These are phyloP conservation scores for Ptychodera flava DNA, from an alignment of 35 echinoderm and acorn worm species.

Conservation along the genomic window DNA sequence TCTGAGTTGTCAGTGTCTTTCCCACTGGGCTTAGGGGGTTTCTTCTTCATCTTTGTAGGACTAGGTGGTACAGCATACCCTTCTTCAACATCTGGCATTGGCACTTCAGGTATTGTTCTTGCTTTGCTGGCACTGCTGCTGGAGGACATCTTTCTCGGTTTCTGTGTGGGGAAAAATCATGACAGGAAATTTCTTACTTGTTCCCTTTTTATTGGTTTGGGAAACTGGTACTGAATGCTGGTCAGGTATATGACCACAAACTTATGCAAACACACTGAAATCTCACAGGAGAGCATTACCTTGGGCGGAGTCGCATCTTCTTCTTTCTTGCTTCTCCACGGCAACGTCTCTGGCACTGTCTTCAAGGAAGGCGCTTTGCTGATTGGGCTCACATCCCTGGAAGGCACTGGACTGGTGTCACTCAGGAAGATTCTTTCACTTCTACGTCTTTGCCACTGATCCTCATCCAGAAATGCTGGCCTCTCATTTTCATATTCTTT, in stretches of 20 bases:
- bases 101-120: background rate
- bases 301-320: background rate
- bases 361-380: slow-evolving; percentile 9
- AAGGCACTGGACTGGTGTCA: slow-evolving; percentile 81
- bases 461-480: slow-evolving; percentile 47
- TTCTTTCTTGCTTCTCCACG: background rate
- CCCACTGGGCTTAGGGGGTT: background rate
- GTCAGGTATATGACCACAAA: too few species aligned
- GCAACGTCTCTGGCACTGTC: background rate
- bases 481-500: background rate
- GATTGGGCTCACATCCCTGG: slow-evolving; percentile 78
- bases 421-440: slow-evolving; percentile 97
- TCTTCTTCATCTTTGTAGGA: background rate
- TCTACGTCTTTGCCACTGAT: slow-evolving; percentile 64
- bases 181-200: too few species aligned
- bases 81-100: background rate
- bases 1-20: background rate
- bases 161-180: background rate
- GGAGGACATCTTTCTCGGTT: background rate
- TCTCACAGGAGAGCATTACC: background rate
- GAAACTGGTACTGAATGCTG: background rate
- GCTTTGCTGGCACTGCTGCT: background rate
- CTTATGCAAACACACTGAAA: background rate
- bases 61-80: background rate
- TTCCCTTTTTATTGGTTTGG: background rate